Base-by-base conservation (phyloP, 2,113 vertebrate species). In the Ammodramus savannarum region DNA sequence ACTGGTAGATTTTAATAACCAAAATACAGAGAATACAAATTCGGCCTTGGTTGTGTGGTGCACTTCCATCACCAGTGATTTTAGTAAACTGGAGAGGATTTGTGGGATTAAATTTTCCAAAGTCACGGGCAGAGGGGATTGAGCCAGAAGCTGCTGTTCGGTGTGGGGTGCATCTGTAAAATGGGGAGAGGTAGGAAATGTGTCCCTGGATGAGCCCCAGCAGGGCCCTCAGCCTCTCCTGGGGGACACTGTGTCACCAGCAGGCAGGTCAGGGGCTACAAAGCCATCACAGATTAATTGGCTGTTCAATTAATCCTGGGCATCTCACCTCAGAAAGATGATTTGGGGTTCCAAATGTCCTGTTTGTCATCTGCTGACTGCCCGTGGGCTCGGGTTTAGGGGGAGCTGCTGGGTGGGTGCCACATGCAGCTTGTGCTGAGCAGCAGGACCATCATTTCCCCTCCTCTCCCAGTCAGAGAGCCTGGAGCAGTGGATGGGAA, bases 341-440 rank as follows among this genome's bases (percentile, higher is more conserved):
- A 34, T 61, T 15, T 62, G 52, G 34, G 49, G 62, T 0, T 25
- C 15, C 3, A 4, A 10, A 29, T 1, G 0, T 15, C 41, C 0
- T 1, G 5, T 26, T 16, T 22, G 19, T 32, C 23, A 4, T 3
- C 67, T 20, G 29, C 29, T 2, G 19, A 1, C 25, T 23, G 72
- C 16, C 22, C 1, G 0, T 18, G 44, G 36, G 52, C 36, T 11
- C 0, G 0, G 3, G 4, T 11, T 22, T 6, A 1, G 18, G 75
- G 58, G n/a, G 31, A 59, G 57, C 76, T 44, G 65, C 61, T 19
- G 65, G 52, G 18, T 9, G 5, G 65, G 38, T 38, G 84, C 63
- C 84, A 22, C 36, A 7, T 2, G 44, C 7, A 8, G 57, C 46
- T 23, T 7, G 16, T 32, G 54, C 54, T 23, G 77, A 71, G 72